Conservation (phyloP, 1,140 invertebrate species). For the Drosophila grimshawi region DNA sequence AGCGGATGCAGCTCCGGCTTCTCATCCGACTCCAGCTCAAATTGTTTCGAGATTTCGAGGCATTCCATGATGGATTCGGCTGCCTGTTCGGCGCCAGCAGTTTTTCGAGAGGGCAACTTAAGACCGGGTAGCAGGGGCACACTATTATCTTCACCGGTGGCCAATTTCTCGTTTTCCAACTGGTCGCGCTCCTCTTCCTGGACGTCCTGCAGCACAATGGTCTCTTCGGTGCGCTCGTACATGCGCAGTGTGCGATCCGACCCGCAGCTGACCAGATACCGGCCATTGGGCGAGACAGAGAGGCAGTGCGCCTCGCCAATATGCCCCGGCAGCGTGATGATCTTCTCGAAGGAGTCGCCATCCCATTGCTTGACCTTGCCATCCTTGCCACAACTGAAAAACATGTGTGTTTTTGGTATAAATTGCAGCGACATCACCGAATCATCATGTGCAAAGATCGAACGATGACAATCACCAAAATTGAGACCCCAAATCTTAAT, state of each 20-base stretch:
- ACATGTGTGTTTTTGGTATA: slow-evolving; percentile 95
- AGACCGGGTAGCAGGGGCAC: slow-evolving; percentile 90
- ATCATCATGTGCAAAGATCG: slow-evolving; percentile 96
- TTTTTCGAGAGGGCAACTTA: slow-evolving; percentile 94
- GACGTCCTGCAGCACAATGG: slow-evolving; percentile 96
- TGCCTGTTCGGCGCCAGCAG: slow-evolving; percentile 94
- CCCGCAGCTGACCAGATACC: slow-evolving; percentile 92
- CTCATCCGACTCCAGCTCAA: slow-evolving; percentile 85
- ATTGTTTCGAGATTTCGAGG: slow-evolving; percentile 91
- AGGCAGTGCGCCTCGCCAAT: slow-evolving; percentile 91
- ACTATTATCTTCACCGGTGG: slow-evolving; percentile 89
- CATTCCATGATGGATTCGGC: slow-evolving; percentile 96
- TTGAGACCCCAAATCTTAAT: slow-evolving; percentile 99
- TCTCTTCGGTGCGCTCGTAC: slow-evolving; percentile 94
- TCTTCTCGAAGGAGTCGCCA: slow-evolving; percentile 96
- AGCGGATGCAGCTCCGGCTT: slow-evolving; percentile 88
- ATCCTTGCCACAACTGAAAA: slow-evolving; percentile 97
- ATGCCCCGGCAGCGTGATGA: slow-evolving; percentile 93
- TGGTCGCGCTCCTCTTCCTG: slow-evolving; percentile 93
- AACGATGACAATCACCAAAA: slow-evolving; percentile 98
- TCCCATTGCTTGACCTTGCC: slow-evolving; percentile 98
- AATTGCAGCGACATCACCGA: slow-evolving; percentile 95
- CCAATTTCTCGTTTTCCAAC: slow-evolving; percentile 89
- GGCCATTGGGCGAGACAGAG: slow-evolving; percentile 92
- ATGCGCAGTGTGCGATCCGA: slow-evolving; percentile 95